phyloP scores from a whole-genome alignment of 2,113 vertebrate species.

The Hylia prasina region DNA sequence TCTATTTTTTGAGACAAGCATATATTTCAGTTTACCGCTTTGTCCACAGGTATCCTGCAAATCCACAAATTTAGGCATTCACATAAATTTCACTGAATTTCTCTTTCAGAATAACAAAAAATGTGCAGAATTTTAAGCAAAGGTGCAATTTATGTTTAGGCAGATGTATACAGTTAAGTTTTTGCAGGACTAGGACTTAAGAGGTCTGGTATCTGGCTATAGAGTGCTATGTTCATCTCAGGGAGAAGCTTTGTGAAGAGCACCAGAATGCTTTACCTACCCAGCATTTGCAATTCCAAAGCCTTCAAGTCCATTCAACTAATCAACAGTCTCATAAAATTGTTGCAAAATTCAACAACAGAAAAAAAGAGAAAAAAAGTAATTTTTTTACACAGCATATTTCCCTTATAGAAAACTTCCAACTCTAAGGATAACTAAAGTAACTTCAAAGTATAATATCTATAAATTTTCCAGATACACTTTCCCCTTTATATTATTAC shows the following conservation, averaged over 20 bases:
- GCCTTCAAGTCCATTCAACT: constrained; percentile 64
- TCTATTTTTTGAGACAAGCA: not conserved
- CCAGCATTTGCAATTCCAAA: constrained; percentile 70
- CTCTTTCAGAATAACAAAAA: not conserved
- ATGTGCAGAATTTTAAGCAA: not conserved
- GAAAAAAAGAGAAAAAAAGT: not conserved
- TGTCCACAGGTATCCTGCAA: not conserved
- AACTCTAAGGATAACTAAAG: not conserved
- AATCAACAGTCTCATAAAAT: constrained; percentile 72
- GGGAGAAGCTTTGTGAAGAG: not conserved
- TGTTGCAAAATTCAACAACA: constrained; percentile 17
- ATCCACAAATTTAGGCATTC: not conserved
- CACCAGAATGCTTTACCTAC: constrained; percentile 20
- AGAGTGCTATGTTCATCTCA: not conserved
- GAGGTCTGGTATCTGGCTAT: not conserved
- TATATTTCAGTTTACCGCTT: not conserved
- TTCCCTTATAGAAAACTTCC: not conserved
- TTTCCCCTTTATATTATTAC: not conserved
- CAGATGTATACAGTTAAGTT: not conserved
- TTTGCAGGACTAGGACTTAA: not conserved
- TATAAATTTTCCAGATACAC: not conserved
- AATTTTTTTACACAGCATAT: not conserved
- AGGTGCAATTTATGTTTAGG: not conserved
- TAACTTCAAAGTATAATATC: not conserved
- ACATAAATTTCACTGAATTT: not conserved